Percentiles rank a stretch among this genome's conserved stretches.
Evolutionary conservation across 2,888 invertebrate species (phyloP).

Genomic region (Spisula solida): DNA sequence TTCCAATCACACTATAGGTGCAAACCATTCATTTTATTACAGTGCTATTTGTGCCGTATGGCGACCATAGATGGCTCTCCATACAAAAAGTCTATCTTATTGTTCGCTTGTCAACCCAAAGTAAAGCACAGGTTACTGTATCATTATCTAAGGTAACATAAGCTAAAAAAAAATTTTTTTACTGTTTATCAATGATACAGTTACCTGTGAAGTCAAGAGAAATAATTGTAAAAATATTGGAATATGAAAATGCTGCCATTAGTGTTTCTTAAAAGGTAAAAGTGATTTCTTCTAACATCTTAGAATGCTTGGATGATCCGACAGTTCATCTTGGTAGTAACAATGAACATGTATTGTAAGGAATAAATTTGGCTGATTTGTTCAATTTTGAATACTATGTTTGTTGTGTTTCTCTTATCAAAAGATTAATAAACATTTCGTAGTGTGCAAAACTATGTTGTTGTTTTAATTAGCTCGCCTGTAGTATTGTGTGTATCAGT

Average conservation of each 20-base stretch:
- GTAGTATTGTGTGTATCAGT: too few relatives aligned
- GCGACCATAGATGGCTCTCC: too few relatives aligned
- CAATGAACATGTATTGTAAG: neutral
- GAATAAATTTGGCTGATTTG: neutral
- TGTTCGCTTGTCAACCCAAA: too few relatives aligned
- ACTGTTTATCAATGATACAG: too few relatives aligned
- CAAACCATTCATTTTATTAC: too few relatives aligned
- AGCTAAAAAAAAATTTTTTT: too few relatives aligned
- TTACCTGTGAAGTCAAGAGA: neutral
- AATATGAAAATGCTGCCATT: neutral
- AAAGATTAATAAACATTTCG: conserved; percentile 11
- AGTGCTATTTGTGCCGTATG: neutral
- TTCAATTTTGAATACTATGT: neutral
- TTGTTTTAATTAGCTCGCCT: neutral
- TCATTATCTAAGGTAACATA: too few relatives aligned
- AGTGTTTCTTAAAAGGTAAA: neutral
- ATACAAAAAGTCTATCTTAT: too few relatives aligned
- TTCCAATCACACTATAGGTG: too few relatives aligned
- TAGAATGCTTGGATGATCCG: neutral
- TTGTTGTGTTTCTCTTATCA: neutral
- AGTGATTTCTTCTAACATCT: neutral
- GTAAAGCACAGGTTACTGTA: too few relatives aligned
- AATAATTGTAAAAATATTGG: neutral
- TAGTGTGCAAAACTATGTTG: conserved; percentile 11
- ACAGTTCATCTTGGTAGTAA: neutral